These are phyloP conservation scores for Phaonia tiefii DNA, from an alignment of 2,888 invertebrate species.

Conservation along the genomic window DNA sequence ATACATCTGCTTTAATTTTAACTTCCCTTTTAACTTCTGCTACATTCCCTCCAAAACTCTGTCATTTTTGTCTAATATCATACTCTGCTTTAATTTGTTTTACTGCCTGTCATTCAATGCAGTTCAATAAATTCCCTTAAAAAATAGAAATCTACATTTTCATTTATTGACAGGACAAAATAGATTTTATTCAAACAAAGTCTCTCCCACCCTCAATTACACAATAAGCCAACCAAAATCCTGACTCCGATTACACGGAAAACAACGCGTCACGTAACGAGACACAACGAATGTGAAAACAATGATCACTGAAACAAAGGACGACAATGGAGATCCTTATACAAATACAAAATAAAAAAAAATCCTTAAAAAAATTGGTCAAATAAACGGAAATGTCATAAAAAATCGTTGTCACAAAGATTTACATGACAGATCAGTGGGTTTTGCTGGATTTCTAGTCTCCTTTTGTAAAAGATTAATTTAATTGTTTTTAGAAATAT, in stretches of 20 bases:
- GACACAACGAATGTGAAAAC: conserved; percentile 6
- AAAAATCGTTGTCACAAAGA: conserved; percentile 23
- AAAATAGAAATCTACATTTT: background rate
- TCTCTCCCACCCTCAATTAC: conserved; percentile 47
- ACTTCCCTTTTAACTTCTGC: no score
- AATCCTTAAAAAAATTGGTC: conserved; percentile 23
- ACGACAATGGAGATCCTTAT: conserved; percentile 2
- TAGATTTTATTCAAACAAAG: no score
- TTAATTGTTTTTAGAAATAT: no score
- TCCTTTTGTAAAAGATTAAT: no score
- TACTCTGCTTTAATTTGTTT: conserved; percentile 27
- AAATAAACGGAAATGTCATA: conserved; percentile 56
- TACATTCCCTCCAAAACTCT: no score
- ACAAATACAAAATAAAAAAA: conserved; percentile 40
- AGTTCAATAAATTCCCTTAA: conserved; percentile 27
- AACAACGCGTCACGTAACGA: background rate
- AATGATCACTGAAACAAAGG: background rate
- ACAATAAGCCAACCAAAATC: conserved; percentile 49
- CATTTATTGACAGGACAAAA: conserved; percentile 24
- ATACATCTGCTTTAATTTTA: conserved; percentile 26
- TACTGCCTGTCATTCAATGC: no score
- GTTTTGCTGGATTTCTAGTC: no score
- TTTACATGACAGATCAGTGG: conserved; percentile 41
- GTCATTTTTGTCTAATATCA: background rate
- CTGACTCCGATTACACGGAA: conserved; percentile 48